Conservation (phyloP, 2,113 vertebrate species). For the Microcebus griseorufus region DNA sequence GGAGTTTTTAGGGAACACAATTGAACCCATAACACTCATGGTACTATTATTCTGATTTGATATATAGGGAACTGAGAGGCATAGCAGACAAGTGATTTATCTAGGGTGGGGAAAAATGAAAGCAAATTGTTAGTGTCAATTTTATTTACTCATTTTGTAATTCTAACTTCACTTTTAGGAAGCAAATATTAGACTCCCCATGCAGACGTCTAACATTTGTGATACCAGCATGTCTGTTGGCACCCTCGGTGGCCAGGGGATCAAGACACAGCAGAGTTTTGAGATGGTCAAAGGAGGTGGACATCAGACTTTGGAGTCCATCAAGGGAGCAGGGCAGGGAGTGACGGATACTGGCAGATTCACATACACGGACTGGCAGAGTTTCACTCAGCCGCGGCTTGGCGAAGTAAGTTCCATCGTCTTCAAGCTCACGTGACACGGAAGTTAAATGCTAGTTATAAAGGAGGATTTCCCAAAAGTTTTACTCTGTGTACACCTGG, state of each 20-base stretch:
- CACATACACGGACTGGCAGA: slow-evolving; percentile 87
- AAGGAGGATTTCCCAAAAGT: neutral
- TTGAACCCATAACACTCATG: neutral
- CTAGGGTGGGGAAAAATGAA: slow-evolving; percentile 20
- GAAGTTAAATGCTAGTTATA: neutral
- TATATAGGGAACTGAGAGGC: neutral
- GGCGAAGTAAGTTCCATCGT: slow-evolving; percentile 85
- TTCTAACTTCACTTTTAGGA: slow-evolving; percentile 78
- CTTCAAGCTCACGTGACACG: neutral
- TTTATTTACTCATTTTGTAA: neutral
- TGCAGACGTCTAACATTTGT: slow-evolving; percentile 75
- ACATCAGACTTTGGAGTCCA: slow-evolving; percentile 84
- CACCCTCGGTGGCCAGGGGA: slow-evolving; percentile 79
- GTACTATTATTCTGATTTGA: neutral
- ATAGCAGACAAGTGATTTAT: neutral
- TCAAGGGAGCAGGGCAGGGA: slow-evolving; percentile 73
- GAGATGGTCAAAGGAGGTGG: slow-evolving; percentile 83
- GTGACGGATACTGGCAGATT: slow-evolving; percentile 81
- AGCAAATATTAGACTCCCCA: slow-evolving; percentile 86
- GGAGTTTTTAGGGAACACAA: neutral
- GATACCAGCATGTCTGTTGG: slow-evolving; percentile 70
- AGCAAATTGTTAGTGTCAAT: neutral
- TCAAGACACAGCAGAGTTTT: slow-evolving; percentile 83
- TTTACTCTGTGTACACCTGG: neutral
- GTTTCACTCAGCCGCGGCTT: slow-evolving; percentile 87